These are phyloP conservation scores for Nasonia vitripennis DNA, from an alignment of 1,140 invertebrate genomes.

Conservation along the genomic window DNA sequence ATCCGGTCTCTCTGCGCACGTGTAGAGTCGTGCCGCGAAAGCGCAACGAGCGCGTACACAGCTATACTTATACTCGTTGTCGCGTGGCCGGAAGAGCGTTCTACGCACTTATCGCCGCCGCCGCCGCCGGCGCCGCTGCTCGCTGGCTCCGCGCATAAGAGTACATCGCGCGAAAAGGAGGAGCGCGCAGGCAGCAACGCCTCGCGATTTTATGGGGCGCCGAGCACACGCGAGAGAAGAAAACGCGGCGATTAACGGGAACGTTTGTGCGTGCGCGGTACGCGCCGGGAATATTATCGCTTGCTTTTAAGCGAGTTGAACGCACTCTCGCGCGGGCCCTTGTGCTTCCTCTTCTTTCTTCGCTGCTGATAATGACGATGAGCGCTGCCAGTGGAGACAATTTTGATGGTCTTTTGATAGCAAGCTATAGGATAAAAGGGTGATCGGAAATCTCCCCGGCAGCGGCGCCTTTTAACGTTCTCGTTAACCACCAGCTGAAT, in stretches of 20 bases:
- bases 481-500: neutral
- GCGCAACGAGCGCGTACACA: neutral
- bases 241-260: no score
- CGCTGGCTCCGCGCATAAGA: conserved; percentile 22
- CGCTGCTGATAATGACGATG: no score
- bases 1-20: neutral
- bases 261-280: no score
- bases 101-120: neutral
- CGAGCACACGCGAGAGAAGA: neutral
- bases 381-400: no score
- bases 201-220: neutral
- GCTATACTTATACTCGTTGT: neutral
- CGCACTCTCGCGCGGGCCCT: no score
- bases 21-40: neutral
- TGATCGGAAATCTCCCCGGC: no score
- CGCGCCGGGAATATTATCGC: neutral
- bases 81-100: neutral
- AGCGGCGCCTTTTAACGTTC: no score
- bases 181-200: neutral
- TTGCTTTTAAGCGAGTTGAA: neutral
- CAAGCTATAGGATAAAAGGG: no score
- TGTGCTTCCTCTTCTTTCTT: no score
- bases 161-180: neutral
- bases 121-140: no score
- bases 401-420: neutral